phyloP scores from a whole-genome alignment of 2,113 vertebrate species.

The Sigmodon hispidus region DNA sequence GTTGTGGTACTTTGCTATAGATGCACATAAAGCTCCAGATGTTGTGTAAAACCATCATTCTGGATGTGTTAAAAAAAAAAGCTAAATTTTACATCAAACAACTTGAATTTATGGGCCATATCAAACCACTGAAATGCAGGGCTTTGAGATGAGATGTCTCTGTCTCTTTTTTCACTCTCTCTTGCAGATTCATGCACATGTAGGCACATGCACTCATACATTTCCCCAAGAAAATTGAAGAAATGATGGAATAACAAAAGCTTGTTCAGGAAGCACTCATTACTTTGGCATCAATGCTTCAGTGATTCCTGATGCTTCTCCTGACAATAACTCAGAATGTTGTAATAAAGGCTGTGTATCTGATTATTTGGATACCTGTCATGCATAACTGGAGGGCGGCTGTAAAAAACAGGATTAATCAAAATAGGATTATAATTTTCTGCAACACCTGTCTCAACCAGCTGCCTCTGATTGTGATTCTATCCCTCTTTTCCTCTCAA shows the following conservation, averaged over 20 bases:
- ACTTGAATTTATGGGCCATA: slow-evolving; percentile 19
- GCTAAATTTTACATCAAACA: background rate
- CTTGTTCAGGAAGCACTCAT: slow-evolving; percentile 70
- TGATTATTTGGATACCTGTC: slow-evolving; percentile 84
- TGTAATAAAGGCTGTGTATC: slow-evolving; percentile 75
- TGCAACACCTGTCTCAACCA: slow-evolving; percentile 86
- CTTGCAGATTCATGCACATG: too few species aligned
- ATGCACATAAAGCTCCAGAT: slow-evolving; percentile 45
- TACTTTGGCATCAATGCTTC: slow-evolving; percentile 68
- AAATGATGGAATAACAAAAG: slow-evolving; percentile 67
- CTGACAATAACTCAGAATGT: slow-evolving; percentile 80
- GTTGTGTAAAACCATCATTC: background rate
- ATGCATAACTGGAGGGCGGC: slow-evolving; percentile 79
- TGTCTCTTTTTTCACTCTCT: background rate
- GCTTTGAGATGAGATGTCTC: background rate
- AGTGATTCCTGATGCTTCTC: slow-evolving; percentile 80
- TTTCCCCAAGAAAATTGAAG: slow-evolving; percentile 57
- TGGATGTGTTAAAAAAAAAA: background rate
- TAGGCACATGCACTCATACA: background rate
- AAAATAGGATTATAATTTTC: slow-evolving; percentile 86
- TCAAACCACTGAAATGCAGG: background rate
- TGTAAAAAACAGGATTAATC: slow-evolving; percentile 84
- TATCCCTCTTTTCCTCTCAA: slow-evolving; percentile 82
- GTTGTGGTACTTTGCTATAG: slow-evolving; percentile 4
- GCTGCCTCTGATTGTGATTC: slow-evolving; percentile 82